A percentile compares a stretch with the other conserved stretches of the same genome.
phyloP scores from a whole-genome alignment of 2,888 invertebrate species.

The Pandemis cinnamomeana region DNA sequence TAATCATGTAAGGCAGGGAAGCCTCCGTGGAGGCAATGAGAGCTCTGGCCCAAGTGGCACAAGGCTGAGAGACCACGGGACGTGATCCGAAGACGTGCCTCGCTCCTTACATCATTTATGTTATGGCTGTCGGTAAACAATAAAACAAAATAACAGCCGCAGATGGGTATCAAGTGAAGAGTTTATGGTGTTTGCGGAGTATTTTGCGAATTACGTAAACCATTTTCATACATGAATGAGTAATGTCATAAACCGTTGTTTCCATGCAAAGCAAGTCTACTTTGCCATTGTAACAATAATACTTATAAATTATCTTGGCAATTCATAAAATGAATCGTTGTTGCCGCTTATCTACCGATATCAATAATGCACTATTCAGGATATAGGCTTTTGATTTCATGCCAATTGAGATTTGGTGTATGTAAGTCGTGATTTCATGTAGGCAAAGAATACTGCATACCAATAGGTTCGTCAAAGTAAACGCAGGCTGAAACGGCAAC shows the following conservation, averaged over 20 bases:
- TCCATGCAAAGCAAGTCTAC: conserved; percentile 14
- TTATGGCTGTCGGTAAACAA: conserved; percentile 38
- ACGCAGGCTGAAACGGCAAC: conserved; percentile 64
- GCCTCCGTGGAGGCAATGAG: conserved; percentile 26
- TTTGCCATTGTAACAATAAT: background rate
- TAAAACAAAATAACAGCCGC: conserved; percentile 31
- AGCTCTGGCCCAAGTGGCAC: conserved; percentile 47
- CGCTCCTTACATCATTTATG: conserved; percentile 30
- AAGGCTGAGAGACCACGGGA: conserved; percentile 52
- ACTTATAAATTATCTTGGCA: background rate
- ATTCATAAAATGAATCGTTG: background rate
- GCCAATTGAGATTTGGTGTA: background rate
- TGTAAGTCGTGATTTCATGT: background rate
- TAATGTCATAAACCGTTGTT: background rate
- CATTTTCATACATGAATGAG: conserved; percentile 8
- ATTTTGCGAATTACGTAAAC: conserved; percentile 22
- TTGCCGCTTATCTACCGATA: background rate
- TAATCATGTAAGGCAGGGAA: conserved; percentile 34
- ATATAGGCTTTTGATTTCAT: background rate
- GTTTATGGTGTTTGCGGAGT: conserved; percentile 24
- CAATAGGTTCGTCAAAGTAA: conserved; percentile 63
- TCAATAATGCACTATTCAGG: background rate
- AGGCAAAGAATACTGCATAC: conserved; percentile 51
- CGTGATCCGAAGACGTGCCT: conserved; percentile 49
- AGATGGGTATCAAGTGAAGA: conserved; percentile 34